Base-by-base conservation (phyloP, 2,888 invertebrate genomes). In the Patella pellucida region DNA sequence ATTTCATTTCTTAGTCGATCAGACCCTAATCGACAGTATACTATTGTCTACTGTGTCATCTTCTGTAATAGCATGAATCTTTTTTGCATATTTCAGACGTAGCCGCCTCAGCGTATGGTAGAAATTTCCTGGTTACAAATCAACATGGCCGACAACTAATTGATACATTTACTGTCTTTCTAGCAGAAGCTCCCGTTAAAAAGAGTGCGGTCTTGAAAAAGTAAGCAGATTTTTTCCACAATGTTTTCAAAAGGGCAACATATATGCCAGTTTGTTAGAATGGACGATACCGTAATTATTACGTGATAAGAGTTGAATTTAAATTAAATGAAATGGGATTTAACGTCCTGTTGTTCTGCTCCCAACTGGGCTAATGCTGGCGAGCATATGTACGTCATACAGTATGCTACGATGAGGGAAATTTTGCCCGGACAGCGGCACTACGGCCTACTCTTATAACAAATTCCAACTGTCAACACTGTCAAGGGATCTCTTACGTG, bases 31-130 rank as follows among this genome's bases (percentile, higher is more conserved):
- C 19, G 14, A 69, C 41, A 1, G 19, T 14, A 19, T 68, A 23
- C 7, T 16, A 19, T 27, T 68, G 23, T 23, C 16, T 68, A 27
- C 31, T 69, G 0, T 14, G 0, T 16, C 14, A 69, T 15, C n/a
- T 16, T 31, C 14, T 27, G 4, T 71, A 7, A n/a, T 52, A 23
- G 14, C 31, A 41, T 16, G 11, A 68, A 16, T 27, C 56, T n/a
- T 70, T 16, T 7, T 68, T 71, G 78, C 69, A 19, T 7, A 19
- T 74, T 73, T 41, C 77, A 88, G 88, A 89, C 73, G 83, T 89
- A 52, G 88, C 88, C n/a, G 89, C 88, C 3, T 87, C 88, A 27
- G 85, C 89, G 0, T 82, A 81, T 79, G 89, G 88, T 0, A 78
- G 89, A 67, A 87, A 89, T 50, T 85, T 84, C 71, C 79, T 89